Conservation (phyloP, 1,140 invertebrate genomes). For the Helicorthomorpha holstii region DNA sequence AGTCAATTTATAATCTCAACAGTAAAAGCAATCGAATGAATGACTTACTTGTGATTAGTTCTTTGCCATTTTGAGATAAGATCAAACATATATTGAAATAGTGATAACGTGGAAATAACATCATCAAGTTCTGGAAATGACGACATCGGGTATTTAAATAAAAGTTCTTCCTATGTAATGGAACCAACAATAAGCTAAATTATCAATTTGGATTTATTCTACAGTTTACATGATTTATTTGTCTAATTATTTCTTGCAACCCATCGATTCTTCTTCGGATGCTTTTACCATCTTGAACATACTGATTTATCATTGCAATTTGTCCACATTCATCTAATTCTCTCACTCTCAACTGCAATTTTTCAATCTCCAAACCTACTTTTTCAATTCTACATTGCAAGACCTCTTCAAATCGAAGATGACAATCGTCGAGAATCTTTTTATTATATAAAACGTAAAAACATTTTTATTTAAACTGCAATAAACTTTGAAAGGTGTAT, state of each 20-base stretch:
- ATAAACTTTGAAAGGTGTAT: neutral
- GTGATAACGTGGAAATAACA: slow-evolving; percentile 26
- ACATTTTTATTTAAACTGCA: slow-evolving; percentile 5
- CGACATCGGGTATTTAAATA: slow-evolving; percentile 61
- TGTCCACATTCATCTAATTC: slow-evolving; percentile 33
- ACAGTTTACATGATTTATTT: neutral
- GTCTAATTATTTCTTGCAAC: slow-evolving; percentile 44
- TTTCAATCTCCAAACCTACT: slow-evolving; percentile 46
- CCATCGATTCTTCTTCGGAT: slow-evolving; percentile 53
- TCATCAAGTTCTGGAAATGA: slow-evolving; percentile 56
- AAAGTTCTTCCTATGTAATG: slow-evolving; percentile 47
- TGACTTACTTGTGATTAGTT: slow-evolving; percentile 43
- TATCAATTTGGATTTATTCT: neutral
- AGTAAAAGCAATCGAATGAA: neutral
- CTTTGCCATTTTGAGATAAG: slow-evolving; percentile 53
- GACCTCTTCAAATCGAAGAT: slow-evolving; percentile 60
- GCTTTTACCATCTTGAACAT: slow-evolving; percentile 42
- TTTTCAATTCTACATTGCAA: slow-evolving; percentile 45
- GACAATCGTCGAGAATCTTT: slow-evolving; percentile 53
- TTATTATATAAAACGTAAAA: slow-evolving; percentile 2
- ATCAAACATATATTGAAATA: slow-evolving; percentile 33
- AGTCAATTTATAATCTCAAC: neutral
- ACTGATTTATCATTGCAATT: slow-evolving; percentile 30
- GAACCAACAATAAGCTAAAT: slow-evolving; percentile 1
- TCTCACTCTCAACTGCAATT: slow-evolving; percentile 44